A percentile compares a stretch with the other conserved stretches of the same genome.
Evolutionary conservation across 1,140 invertebrate genomes (phyloP).

Genomic region (Tetragonula clypearis): DNA sequence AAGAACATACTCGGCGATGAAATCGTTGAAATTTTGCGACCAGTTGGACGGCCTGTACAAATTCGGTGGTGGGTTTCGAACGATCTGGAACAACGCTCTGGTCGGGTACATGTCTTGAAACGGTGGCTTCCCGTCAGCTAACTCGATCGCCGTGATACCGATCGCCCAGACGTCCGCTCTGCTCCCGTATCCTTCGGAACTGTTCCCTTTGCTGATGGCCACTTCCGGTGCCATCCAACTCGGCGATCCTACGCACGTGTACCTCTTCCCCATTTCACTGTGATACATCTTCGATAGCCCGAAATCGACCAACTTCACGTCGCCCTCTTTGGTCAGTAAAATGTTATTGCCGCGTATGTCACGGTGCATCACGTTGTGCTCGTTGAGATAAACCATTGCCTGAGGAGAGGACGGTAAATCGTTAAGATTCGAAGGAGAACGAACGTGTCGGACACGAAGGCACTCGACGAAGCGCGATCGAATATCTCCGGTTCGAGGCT

Average conservation of each 20-base stretch:
- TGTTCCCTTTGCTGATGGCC: constrained; percentile 79
- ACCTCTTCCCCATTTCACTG: constrained; percentile 86
- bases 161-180: constrained; percentile 95
- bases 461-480: constrained; percentile 7
- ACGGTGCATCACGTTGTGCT: constrained; percentile 93
- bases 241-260: constrained; percentile 92
- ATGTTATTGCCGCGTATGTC: constrained; percentile 94
- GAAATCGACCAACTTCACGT: constrained; percentile 93
- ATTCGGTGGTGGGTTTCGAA: constrained; percentile 92
- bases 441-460: not conserved
- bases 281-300: constrained; percentile 91
- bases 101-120: constrained; percentile 93
- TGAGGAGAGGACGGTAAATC: constrained; percentile 67
- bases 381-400: constrained; percentile 90
- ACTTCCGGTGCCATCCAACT: constrained; percentile 97
- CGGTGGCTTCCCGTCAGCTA: constrained; percentile 93
- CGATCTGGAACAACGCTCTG: constrained; percentile 92
- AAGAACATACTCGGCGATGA: constrained; percentile 88
- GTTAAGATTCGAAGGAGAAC: not conserved
- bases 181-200: constrained; percentile 85
- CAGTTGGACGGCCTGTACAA: constrained; percentile 89
- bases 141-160: constrained; percentile 95
- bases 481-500: constrained; percentile 25
- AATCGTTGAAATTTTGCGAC: constrained; percentile 91
- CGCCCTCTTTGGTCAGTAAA: constrained; percentile 90